Conservation (phyloP, 2,888 invertebrate species). For the Tetranychus piercei region DNA sequence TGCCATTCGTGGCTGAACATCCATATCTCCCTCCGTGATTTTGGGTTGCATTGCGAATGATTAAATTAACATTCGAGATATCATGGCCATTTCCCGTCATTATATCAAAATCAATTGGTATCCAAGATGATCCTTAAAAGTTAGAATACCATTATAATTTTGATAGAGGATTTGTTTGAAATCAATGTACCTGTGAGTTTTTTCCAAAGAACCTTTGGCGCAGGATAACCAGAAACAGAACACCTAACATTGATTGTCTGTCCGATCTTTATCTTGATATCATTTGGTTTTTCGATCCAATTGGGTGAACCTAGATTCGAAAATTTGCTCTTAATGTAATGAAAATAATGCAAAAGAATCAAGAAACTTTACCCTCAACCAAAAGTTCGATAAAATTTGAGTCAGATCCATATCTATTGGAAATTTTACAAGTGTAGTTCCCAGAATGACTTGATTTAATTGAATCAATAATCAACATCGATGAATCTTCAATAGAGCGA, state of each 20-base stretch:
- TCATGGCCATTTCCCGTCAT: neutral
- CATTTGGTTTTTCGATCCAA: neutral
- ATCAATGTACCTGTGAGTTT: neutral
- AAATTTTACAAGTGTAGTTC: conserved; percentile 27
- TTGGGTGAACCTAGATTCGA: neutral
- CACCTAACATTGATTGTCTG: neutral
- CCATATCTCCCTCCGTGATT: neutral
- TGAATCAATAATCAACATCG: conserved; percentile 23
- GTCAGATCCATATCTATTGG: neutral
- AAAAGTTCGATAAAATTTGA: neutral
- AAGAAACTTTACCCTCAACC: neutral
- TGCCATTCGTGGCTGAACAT: neutral
- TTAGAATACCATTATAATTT: too few relatives aligned
- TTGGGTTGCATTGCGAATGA: neutral
- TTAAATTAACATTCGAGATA: neutral
- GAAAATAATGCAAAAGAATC: too few relatives aligned
- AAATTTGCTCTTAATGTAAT: too few relatives aligned
- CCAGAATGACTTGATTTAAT: conserved; percentile 26
- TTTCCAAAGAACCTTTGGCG: neutral
- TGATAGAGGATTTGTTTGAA: too few relatives aligned
- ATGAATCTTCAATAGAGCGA: conserved; percentile 25
- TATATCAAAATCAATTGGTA: neutral
- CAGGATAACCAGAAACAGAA: neutral
- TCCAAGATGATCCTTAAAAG: neutral
- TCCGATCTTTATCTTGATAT: neutral